A percentile compares a stretch with the other conserved stretches of the same genome.
phyloP scores from a whole-genome alignment of 1,140 invertebrate species.

The Drosophila punjabiensis region DNA sequence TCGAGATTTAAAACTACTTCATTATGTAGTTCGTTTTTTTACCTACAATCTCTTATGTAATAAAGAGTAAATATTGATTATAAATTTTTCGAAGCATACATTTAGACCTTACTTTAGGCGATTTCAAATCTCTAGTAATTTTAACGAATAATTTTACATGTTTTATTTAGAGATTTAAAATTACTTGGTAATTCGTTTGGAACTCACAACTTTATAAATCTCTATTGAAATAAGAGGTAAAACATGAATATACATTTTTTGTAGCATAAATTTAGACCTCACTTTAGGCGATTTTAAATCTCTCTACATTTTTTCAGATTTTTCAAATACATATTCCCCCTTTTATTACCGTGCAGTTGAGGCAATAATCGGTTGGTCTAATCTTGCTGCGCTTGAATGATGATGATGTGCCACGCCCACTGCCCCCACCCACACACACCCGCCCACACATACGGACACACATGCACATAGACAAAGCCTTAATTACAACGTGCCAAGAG shows the following conservation, averaged over 20 bases:
- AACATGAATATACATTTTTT: not conserved
- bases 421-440: not conserved
- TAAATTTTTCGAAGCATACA: no score
- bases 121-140: not conserved
- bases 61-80: no score
- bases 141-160: not conserved
- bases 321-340: not conserved
- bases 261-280: not conserved
- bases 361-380: constrained; percentile 73
- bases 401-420: constrained; percentile 79
- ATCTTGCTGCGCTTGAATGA: constrained; percentile 80
- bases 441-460: constrained; percentile 4
- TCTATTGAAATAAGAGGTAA: no score
- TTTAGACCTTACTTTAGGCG: no score
- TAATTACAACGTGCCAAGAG: constrained; percentile 74
- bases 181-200: no score
- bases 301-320: not conserved
- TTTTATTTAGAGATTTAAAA: not conserved
- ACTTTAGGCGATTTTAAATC: not conserved
- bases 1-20: no score
- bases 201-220: not conserved
- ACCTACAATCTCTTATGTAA: no score
- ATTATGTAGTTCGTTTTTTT: no score
- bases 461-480: constrained; percentile 54
- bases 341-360: constrained; percentile 20